Evolutionary conservation across 2,888 invertebrate genomes (phyloP), one percentile per base, ranked within the genome.

Genomic region (Drosophila prostipennis): DNA sequence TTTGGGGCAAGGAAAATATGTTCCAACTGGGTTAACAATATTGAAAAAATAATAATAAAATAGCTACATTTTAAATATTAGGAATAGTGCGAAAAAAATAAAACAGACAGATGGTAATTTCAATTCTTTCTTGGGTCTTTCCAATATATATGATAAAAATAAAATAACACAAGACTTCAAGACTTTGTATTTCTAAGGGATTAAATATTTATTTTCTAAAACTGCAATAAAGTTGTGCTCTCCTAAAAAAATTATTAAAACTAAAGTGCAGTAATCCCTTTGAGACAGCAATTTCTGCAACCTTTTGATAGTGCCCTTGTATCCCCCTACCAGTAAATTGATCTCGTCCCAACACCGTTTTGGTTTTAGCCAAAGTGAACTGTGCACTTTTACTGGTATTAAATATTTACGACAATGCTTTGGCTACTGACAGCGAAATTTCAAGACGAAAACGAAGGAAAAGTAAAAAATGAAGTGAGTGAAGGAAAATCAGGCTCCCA

Each of bases 341-440:
- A 59, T 57, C 46, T 61, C 45, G 43, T 36, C 52, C 26, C 59
- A 71, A 76, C 76, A 69, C 60, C 63, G 63, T 77, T 84, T 74
- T 46, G 26, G 69, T 72, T 75, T 79, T 70, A 81, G 74, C 74
- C 72, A 72, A 80, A 87, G 81, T 79, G 87, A 80, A 87, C 74
- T 84, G 80, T 77, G 87, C 77, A 80, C 63, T 79, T 79, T 87
- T 82, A 87, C 81, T 81, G 73, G 45, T 75, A 82, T 87, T 77
- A 82, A 82, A 84, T 79, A 82, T 82, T 82, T 73, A 82, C 77
- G 71, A 70, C 56, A 76, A 55, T 65, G 54, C 79, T 69, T 54
- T 55, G 69, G 67, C 60, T 58, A 63, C 55, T 65, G 36, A 79
- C 80, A 80, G 71, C 63, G 69, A 80, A 78, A 72, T 72, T 78